phyloP scores from a whole-genome alignment of 2,888 invertebrate genomes.

The Hypolimnas misippus region DNA sequence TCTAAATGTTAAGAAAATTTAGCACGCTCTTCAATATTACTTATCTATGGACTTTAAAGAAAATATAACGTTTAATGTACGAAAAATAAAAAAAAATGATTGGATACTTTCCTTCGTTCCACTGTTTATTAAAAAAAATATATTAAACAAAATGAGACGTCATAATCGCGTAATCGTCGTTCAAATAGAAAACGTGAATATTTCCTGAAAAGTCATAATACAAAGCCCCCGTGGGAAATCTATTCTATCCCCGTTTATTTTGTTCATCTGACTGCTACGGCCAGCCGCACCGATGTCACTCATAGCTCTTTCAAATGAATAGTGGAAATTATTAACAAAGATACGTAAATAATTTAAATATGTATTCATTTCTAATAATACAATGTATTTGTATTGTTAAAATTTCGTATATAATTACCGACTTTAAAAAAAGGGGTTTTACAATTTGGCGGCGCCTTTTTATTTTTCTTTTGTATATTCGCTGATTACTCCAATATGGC shows the following conservation, averaged over 20 bases:
- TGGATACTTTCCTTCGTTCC: not conserved
- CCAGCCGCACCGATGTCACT: constrained; percentile 57
- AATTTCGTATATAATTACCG: no score
- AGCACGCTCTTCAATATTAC: no score
- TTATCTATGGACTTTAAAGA: no score
- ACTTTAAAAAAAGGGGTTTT: no score
- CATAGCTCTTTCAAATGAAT: constrained; percentile 54
- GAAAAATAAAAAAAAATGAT: not conserved
- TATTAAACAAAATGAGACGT: not conserved
- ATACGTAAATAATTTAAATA: not conserved
- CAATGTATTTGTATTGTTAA: no score
- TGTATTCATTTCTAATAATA: not conserved
- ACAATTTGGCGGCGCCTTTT: no score
- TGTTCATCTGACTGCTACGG: constrained; percentile 64
- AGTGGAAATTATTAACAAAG: constrained; percentile 26
- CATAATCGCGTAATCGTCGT: constrained; percentile 10
- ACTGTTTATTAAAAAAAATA: not conserved
- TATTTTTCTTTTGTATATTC: no score
- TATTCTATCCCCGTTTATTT: constrained; percentile 74
- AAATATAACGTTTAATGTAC: no score
- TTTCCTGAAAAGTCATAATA: constrained; percentile 69
- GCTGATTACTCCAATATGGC: no score
- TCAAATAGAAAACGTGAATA: constrained; percentile 41
- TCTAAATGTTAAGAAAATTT: no score
- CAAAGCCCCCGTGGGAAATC: constrained; percentile 73